phyloP scores from a whole-genome alignment of 2,113 vertebrate genomes.

The Alectura lathami region DNA sequence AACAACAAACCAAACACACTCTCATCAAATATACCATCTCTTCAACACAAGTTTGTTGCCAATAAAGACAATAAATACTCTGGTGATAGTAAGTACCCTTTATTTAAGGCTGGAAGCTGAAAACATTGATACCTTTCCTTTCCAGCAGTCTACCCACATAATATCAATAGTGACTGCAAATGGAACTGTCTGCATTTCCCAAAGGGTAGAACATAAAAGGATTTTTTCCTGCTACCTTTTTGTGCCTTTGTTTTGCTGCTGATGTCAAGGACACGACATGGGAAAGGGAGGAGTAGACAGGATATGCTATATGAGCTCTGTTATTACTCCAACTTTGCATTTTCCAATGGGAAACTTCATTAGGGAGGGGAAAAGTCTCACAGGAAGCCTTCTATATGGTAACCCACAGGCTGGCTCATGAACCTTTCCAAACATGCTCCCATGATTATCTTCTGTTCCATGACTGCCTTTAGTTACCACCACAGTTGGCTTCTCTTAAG shows the following conservation, averaged over 20 bases:
- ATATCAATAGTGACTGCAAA: neutral
- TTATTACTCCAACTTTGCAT: slow-evolving; percentile 50
- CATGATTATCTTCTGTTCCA: neutral
- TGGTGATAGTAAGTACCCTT: neutral
- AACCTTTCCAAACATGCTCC: neutral
- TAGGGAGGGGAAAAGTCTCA: neutral
- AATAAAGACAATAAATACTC: neutral
- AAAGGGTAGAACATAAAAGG: slow-evolving; percentile 10
- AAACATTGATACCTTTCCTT: slow-evolving; percentile 17
- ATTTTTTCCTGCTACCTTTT: slow-evolving; percentile 41
- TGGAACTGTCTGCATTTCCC: slow-evolving; percentile 30
- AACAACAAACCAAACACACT: neutral
- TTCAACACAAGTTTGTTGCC: neutral
- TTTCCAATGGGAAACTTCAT: slow-evolving; percentile 32
- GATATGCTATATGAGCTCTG: slow-evolving; percentile 44
- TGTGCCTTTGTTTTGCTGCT: slow-evolving; percentile 51
- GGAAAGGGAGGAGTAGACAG: slow-evolving; percentile 71
- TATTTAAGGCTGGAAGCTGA: neutral
- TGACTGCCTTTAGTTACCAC: neutral
- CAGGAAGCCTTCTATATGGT: slow-evolving; percentile 23
- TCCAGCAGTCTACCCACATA: neutral
- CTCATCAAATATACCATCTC: neutral
- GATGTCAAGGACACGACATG: slow-evolving; percentile 46
- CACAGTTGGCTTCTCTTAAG: neutral
- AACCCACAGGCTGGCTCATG: neutral